Conservation (phyloP, 2,888 invertebrate genomes). For the Amaurobius ferox region DNA sequence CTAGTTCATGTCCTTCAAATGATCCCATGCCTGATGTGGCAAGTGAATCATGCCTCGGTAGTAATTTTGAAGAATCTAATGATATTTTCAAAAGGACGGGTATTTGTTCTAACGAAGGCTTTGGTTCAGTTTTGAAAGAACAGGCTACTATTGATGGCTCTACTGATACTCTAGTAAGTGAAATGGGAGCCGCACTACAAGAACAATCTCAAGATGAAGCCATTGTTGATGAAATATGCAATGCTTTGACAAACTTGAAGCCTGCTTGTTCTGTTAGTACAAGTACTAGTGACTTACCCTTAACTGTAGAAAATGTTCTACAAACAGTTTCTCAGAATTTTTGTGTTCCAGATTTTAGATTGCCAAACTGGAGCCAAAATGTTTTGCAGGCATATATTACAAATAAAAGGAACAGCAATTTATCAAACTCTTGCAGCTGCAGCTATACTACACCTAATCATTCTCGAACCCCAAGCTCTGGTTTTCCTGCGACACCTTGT, state of each 20-base stretch:
- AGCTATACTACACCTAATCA: constrained; percentile 75
- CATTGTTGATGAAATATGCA: not conserved
- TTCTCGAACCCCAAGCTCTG: constrained; percentile 81
- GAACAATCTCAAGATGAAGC: constrained; percentile 17
- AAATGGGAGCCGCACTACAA: constrained; percentile 54
- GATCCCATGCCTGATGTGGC: not conserved
- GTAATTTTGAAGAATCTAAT: not conserved
- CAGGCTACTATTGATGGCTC: constrained; percentile 79
- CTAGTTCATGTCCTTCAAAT: not conserved
- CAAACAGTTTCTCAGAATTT: constrained; percentile 16
- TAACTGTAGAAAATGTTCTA: constrained; percentile 14
- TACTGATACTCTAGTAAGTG: constrained; percentile 80
- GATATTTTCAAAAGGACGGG: constrained; percentile 30
- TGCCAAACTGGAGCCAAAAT: constrained; percentile 49
- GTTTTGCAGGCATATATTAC: constrained; percentile 23
- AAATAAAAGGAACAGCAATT: constrained; percentile 33
- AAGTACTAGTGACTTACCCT: constrained; percentile 76
- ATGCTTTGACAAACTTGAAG: not conserved
- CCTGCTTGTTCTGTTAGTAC: constrained; percentile 76
- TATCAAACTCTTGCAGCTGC: constrained; percentile 52
- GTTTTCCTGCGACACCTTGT: constrained; percentile 81
- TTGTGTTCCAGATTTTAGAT: constrained; percentile 1
- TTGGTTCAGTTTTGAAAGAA: constrained; percentile 14
- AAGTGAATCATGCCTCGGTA: not conserved
- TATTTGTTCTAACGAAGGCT: not conserved